phyloP scores from a whole-genome alignment of 2,888 invertebrate species.

The Pachydiplax longipennis region DNA sequence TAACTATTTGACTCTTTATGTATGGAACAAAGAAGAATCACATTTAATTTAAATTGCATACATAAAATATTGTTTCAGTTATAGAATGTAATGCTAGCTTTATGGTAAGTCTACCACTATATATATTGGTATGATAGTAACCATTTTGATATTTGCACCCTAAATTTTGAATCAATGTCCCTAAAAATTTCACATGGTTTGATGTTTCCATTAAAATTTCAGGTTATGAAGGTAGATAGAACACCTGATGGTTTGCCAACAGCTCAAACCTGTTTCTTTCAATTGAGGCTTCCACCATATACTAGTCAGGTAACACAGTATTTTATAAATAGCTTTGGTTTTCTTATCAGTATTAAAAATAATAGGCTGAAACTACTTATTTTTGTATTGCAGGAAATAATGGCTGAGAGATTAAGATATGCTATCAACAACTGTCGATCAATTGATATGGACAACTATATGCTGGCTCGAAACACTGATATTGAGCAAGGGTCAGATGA shows the following conservation, averaged over 20 bases:
- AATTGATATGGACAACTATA: conserved; percentile 75
- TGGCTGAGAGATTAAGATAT: conserved; percentile 69
- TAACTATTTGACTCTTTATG: background rate
- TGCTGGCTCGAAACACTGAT: conserved; percentile 68
- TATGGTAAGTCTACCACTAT: too few species aligned
- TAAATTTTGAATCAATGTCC: too few species aligned
- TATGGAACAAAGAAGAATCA: background rate
- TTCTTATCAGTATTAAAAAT: background rate
- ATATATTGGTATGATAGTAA: too few species aligned
- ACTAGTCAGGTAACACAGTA: conserved; percentile 58
- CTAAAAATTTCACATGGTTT: background rate
- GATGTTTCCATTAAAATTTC: conserved; percentile 47
- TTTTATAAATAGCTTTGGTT: background rate
- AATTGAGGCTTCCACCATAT: conserved; percentile 69
- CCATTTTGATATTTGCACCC: too few species aligned
- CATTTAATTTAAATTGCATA: background rate
- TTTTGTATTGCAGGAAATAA: conserved; percentile 59
- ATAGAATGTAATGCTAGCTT: too few species aligned
- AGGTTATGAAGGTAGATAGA: conserved; percentile 67
- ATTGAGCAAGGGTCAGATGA: conserved; percentile 62
- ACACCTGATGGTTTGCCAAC: conserved; percentile 68
- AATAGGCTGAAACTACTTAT: background rate
- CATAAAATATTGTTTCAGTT: background rate
- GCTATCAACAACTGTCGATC: conserved; percentile 72
- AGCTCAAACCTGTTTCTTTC: conserved; percentile 71